Evolutionary conservation across 2,797 vertebrate genomes (phyloP), one percentile per base, ranked within the genome.

Genomic region (Macroramphosus scolopax): DNA sequence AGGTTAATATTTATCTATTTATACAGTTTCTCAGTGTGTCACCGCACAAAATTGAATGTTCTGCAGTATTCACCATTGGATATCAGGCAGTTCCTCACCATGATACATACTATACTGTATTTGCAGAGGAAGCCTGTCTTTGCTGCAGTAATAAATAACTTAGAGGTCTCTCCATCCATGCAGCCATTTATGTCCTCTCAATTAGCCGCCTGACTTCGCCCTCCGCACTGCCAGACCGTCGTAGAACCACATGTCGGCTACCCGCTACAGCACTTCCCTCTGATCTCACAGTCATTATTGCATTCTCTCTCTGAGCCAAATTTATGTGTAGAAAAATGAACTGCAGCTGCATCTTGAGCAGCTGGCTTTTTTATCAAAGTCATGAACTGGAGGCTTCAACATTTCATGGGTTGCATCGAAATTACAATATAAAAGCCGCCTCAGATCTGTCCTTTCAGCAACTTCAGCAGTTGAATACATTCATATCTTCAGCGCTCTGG

Each of bases 81-180:
- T 63, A 46, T 40, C 30, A 10, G 31, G 65, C 64, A 52, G 70
- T 65, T 61, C 45, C 43, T 65, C 55, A 22, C 15, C 5, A 41
- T 47, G 50, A 65, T 54, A 67, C 45, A 49, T 54, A 40, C 42
- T 31, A 24, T 43, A 33, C 34, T 25, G 54, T 69, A 68, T 81
- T 77, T 83, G 77, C 80, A 50, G 75, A 79, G 75, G 75, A 78
- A 62, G 75, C 59, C 53, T 36, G 59, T 66, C 61, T 80, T 72
- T 87, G 80, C 77, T 79, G 85, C 85, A 88, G 88, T 88, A 77
- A 88, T 89, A 84, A 89, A 88, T 89, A 86, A 88, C 75, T 84
- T 83, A 86, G 80, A 79, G 74, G 65, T 62, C 74, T 83, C 76
- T 81, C 77, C 73, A 78, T 72, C 78, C 69, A 68, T 65, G 80